Base-by-base conservation (phyloP, 2,888 invertebrate species). In the Argynnis bischoffii region DNA sequence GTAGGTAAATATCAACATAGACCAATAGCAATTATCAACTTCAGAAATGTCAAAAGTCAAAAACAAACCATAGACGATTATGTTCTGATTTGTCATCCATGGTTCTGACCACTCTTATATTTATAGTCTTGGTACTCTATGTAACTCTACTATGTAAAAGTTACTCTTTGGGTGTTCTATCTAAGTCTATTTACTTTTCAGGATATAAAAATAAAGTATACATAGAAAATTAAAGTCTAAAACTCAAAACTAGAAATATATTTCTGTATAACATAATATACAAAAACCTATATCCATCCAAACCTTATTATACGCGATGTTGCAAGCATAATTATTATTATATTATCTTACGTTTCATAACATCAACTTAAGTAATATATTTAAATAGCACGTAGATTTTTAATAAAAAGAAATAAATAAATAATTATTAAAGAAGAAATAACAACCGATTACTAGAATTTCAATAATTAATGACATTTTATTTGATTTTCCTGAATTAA, bases 1-100 rank as follows among this genome's bases (percentile, higher is more conserved):
- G 71, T 71, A 69, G 66, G 66, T 69, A 71, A 64, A 70, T 70
- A 64, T 64, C 68, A 70, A 70, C 59, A n/a, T n/a, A n/a, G n/a
- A n/a, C n/a, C n/a, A n/a, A n/a, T n/a, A n/a, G n/a, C n/a, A n/a
- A n/a, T n/a, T n/a, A n/a, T n/a, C 68, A 70, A 70, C 59, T 68
- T 46, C 6, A 41, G 35, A 66, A 68, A 67, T 65, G 64, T 70
- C 67, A 70, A 61, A 53, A 18, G 56, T 63, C 56, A 59, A 66
- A 66, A 56, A n/a, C 16, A 53, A 53, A 35, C 47, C 56, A 70
- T 57, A 67, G 65, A 63, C 54, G 48, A 54, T 53, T 63, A 21
- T 54, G 46, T n/a, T n/a, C n/a, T n/a, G n/a, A n/a, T n/a, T n/a
- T n/a, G n/a, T n/a, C n/a, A n/a, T n/a, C n/a, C n/a, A n/a, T n/a